Evolutionary conservation across 2,888 invertebrate genomes (phyloP).

Genomic region (Acleris sparsana): DNA sequence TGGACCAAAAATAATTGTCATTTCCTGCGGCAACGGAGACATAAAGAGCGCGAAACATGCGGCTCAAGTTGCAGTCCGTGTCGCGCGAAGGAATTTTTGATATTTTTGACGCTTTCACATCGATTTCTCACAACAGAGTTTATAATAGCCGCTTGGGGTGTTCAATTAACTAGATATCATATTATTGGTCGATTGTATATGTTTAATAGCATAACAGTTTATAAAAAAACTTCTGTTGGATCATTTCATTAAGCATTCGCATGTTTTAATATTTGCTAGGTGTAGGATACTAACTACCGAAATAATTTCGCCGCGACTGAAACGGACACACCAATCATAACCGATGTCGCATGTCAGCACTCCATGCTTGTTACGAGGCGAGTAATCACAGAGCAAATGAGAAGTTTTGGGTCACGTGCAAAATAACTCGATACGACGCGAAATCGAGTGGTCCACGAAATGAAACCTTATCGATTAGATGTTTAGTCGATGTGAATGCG

Average conservation of each 20-base stretch:
- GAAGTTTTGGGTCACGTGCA: constrained; percentile 72
- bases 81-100: constrained; percentile 51
- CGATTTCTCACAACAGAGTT: constrained; percentile 52
- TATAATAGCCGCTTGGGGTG: constrained; percentile 57
- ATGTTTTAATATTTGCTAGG: no score
- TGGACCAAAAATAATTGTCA: constrained; percentile 82
- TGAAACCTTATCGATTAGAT: constrained; percentile 48
- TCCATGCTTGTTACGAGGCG: constrained; percentile 52
- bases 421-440: constrained; percentile 41
- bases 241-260: no score
- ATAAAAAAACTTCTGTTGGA: not conserved
- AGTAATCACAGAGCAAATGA: constrained; percentile 77
- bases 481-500: constrained; percentile 41
- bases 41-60: constrained; percentile 52
- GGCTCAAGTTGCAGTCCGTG: constrained; percentile 49
- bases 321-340: constrained; percentile 66
- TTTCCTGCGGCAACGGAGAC: constrained; percentile 77
- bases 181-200: constrained; percentile 38
- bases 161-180: constrained; percentile 40
- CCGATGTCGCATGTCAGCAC: constrained; percentile 65
- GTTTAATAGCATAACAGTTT: constrained; percentile 2
- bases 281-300: constrained; percentile 47
- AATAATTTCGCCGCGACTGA: constrained; percentile 51
- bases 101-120: constrained; percentile 56
- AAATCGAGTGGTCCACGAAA: constrained; percentile 45